Conservation (phyloP, 1,140 invertebrate species). For the Lucilia sericata region DNA sequence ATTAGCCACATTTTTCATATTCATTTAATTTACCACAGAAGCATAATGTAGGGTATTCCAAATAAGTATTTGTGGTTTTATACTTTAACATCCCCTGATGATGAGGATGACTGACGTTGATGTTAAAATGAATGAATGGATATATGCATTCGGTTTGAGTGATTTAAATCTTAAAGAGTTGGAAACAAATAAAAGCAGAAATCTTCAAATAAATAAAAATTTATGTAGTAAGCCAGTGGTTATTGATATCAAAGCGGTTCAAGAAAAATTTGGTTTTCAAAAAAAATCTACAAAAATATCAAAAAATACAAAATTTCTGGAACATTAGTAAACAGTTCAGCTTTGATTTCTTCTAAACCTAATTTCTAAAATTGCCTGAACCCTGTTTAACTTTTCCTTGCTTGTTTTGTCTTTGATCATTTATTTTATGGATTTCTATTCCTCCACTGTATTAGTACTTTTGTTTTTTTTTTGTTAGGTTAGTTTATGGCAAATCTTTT, state of each 20-base stretch:
- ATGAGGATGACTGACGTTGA: neutral
- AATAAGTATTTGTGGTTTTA: neutral
- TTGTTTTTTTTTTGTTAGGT: conserved; percentile 17
- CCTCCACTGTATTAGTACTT: neutral
- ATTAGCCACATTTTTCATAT: too few species aligned
- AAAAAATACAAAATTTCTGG: too few species aligned
- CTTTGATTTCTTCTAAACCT: too few species aligned
- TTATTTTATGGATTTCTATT: neutral
- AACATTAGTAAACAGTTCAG: too few species aligned
- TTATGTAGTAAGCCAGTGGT: neutral
- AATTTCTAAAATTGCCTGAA: too few species aligned
- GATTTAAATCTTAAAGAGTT: neutral
- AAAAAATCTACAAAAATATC: too few species aligned
- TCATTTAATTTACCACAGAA: too few species aligned
- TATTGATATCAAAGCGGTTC: neutral
- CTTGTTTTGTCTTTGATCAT: neutral
- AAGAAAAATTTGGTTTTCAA: too few species aligned
- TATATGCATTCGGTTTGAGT: neutral
- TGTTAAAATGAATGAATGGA: neutral
- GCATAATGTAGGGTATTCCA: neutral
- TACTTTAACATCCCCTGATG: neutral
- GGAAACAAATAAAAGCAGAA: neutral
- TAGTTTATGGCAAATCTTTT: neutral
- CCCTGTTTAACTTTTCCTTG: neutral
- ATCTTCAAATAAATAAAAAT: conserved; percentile 1